Conservation (phyloP, 2,888 invertebrate species). For the Ophion slaviceki region DNA sequence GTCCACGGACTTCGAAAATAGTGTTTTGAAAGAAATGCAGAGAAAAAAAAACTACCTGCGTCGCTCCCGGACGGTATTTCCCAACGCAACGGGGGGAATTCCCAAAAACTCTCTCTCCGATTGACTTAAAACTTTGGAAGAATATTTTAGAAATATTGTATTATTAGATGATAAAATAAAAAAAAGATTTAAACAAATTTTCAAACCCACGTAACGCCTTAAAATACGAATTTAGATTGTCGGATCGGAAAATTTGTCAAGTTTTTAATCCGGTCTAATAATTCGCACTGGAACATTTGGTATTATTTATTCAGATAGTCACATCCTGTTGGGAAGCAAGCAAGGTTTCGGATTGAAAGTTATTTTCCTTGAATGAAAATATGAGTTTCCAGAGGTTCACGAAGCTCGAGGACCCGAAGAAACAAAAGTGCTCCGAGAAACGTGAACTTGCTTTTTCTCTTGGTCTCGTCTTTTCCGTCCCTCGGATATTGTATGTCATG, state of each 20-base stretch:
- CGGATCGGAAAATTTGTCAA: background rate
- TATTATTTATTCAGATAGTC: background rate
- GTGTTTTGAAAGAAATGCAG: too few relatives aligned
- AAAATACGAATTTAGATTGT: background rate
- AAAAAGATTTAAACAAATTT: too few relatives aligned
- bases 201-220: too few relatives aligned
- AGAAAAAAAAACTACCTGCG: too few relatives aligned
- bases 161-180: too few relatives aligned
- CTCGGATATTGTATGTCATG: background rate
- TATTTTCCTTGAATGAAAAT: background rate
- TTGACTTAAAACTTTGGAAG: too few relatives aligned
- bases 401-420: background rate
- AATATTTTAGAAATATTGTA: too few relatives aligned
- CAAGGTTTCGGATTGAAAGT: background rate
- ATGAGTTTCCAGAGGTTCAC: background rate
- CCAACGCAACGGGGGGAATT: too few relatives aligned
- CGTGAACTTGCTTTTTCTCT: background rate
- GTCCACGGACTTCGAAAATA: too few relatives aligned
- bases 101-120: too few relatives aligned
- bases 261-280: background rate
- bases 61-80: too few relatives aligned
- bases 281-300: background rate
- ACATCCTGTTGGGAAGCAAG: background rate
- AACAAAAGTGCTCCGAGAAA: background rate
- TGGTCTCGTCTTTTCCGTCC: background rate